phyloP scores from a whole-genome alignment of 2,888 invertebrate genomes.

The Drosophila flavopinicola region DNA sequence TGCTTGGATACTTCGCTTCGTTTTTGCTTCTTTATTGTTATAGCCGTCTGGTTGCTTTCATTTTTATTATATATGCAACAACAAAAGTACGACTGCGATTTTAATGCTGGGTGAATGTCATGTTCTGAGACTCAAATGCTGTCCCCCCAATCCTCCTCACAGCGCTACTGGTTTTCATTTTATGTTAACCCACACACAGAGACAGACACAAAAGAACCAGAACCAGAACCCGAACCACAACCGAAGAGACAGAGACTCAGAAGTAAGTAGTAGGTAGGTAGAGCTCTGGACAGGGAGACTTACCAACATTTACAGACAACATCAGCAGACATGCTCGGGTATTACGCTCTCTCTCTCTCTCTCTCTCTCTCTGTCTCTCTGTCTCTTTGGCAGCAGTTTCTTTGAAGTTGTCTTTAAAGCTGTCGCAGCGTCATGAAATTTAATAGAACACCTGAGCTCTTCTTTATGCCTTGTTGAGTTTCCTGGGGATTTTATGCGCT shows the following conservation, averaged over 20 bases:
- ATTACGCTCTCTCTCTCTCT: conserved; percentile 27
- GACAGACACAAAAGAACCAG: conserved; percentile 26
- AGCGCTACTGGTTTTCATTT: conserved; percentile 72
- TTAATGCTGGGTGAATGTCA: conserved; percentile 78
- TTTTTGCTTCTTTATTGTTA: conserved; percentile 42
- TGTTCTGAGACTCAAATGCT: conserved; percentile 53
- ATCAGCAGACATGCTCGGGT: conserved; percentile 49
- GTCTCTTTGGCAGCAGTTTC: conserved; percentile 8
- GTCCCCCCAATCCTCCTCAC: not conserved
- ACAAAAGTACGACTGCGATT: conserved; percentile 51
- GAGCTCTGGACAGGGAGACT: conserved; percentile 31
- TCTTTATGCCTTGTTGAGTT: conserved; percentile 1
- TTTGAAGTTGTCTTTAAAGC: conserved; percentile 50
- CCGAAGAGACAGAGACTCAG: conserved; percentile 13
- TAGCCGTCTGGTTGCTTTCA: conserved; percentile 68
- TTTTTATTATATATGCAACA: conserved; percentile 61
- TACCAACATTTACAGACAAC: conserved; percentile 40
- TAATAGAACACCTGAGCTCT: conserved; percentile 61
- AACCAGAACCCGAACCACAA: conserved; percentile 4
- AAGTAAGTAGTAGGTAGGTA: conserved; percentile 29
- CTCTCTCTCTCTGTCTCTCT: conserved; percentile 6
- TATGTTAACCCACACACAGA: conserved; percentile 57
- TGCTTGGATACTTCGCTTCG: conserved; percentile 49
- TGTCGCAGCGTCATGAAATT: conserved; percentile 65
- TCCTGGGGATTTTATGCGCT: conserved; percentile 10